Evolutionary conservation across 1,140 invertebrate species (phyloP).

Genomic region (Penaeus japonicus): DNA sequence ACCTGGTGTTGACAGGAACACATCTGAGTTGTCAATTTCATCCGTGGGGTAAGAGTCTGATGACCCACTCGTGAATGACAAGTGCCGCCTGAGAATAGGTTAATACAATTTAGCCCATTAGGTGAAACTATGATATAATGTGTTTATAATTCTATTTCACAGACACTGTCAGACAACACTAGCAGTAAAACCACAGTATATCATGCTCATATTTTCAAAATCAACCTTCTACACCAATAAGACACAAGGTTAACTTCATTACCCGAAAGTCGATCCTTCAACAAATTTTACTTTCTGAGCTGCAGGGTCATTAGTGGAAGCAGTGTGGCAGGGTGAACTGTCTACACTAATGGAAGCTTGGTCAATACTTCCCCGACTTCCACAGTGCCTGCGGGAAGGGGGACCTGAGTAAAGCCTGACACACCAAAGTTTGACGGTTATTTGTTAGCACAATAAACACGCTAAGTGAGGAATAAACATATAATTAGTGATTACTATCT

Average conservation of each 20-base stretch:
- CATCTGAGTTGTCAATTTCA: constrained; percentile 48
- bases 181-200: no score
- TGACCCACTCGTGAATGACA: constrained; percentile 51
- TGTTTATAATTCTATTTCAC: no score
- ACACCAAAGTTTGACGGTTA: not conserved
- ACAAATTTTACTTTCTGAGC: constrained; percentile 39
- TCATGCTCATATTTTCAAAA: not conserved
- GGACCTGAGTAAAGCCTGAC: not conserved
- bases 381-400: constrained; percentile 3
- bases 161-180: no score
- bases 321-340: constrained; percentile 43
- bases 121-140: not conserved
- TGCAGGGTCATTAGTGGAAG: constrained; percentile 17
- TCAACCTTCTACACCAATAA: not conserved
- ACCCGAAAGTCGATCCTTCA: constrained; percentile 30
- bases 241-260: not conserved
- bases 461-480: no score
- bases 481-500: no score
- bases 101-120: no score
- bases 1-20: constrained; percentile 29
- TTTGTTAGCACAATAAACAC: no score
- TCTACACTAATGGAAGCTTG: constrained; percentile 47
- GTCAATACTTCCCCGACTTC: constrained; percentile 43
- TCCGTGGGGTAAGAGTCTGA: constrained; percentile 52
- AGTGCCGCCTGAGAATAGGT: constrained; percentile 28